phyloP scores from a whole-genome alignment of 2,888 invertebrate genomes.

The Hyposoter dolosus region DNA sequence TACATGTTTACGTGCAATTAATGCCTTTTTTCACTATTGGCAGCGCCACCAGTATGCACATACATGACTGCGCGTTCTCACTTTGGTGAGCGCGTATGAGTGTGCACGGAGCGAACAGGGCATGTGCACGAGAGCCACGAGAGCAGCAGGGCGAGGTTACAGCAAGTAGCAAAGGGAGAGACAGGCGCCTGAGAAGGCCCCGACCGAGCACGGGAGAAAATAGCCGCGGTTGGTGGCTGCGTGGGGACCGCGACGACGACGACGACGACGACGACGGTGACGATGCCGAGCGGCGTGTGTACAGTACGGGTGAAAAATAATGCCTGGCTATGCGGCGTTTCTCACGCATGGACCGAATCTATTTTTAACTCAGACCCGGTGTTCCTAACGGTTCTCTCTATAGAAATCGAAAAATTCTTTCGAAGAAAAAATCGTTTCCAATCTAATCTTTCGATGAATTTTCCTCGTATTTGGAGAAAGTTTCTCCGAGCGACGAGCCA shows the following conservation, averaged over 20 bases:
- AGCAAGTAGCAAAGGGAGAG: slow-evolving; percentile 30
- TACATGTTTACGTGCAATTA: too few species aligned
- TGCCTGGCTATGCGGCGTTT: background rate
- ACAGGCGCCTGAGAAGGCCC: slow-evolving; percentile 61
- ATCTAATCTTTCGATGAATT: background rate
- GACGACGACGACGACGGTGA: background rate
- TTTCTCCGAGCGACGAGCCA: background rate
- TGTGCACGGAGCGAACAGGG: too few species aligned
- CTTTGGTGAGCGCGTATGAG: too few species aligned
- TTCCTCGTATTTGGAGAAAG: background rate
- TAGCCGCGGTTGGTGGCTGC: slow-evolving; percentile 45
- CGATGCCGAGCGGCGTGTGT: background rate
- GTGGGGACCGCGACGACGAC: slow-evolving; percentile 54
- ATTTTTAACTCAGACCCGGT: background rate
- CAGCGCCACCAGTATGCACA: too few species aligned
- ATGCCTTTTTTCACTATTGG: too few species aligned
- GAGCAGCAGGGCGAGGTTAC: background rate
- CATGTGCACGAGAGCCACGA: background rate
- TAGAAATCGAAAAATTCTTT: background rate
- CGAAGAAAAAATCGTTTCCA: background rate
- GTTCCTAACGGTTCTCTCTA: background rate
- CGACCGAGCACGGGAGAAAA: slow-evolving; percentile 55
- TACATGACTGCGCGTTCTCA: too few species aligned
- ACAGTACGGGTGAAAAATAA: background rate
- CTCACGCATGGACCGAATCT: background rate